Conservation (phyloP, 1,140 invertebrate genomes). For the Gryllus bimaculatus region DNA sequence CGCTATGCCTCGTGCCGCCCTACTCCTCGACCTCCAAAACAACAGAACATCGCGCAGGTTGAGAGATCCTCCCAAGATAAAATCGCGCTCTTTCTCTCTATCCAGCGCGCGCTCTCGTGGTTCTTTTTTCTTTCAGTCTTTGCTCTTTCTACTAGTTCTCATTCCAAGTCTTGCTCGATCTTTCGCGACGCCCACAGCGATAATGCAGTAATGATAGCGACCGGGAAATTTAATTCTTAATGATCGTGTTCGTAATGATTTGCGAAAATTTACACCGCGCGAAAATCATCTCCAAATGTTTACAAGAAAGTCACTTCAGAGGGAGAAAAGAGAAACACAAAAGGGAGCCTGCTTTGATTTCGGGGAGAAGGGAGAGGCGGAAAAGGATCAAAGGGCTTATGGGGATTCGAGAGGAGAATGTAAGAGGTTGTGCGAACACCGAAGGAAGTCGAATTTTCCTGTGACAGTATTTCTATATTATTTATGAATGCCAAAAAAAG, state of each 20-base stretch:
- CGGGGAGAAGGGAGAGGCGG: too few relatives aligned
- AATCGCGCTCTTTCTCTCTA: neutral
- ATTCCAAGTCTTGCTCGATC: neutral
- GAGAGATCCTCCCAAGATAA: neutral
- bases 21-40: neutral
- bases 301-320: neutral
- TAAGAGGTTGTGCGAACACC: too few relatives aligned
- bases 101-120: neutral
- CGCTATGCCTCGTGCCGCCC: too few relatives aligned
- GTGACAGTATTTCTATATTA: too few relatives aligned
- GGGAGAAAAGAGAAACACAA: too few relatives aligned
- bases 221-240: neutral
- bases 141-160: neutral
- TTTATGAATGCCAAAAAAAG: too few relatives aligned
- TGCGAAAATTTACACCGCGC: too few relatives aligned
- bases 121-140: neutral
- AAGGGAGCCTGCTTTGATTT: too few relatives aligned
- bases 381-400: too few relatives aligned
- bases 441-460: too few relatives aligned
- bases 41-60: neutral
- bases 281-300: neutral
- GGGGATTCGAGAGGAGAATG: too few relatives aligned
- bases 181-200: neutral
- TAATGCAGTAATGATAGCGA: neutral
- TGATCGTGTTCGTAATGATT: neutral